These are phyloP conservation scores for Bombycilla garrulus DNA, from an alignment of 2,113 vertebrate species.

Conservation along the genomic window DNA sequence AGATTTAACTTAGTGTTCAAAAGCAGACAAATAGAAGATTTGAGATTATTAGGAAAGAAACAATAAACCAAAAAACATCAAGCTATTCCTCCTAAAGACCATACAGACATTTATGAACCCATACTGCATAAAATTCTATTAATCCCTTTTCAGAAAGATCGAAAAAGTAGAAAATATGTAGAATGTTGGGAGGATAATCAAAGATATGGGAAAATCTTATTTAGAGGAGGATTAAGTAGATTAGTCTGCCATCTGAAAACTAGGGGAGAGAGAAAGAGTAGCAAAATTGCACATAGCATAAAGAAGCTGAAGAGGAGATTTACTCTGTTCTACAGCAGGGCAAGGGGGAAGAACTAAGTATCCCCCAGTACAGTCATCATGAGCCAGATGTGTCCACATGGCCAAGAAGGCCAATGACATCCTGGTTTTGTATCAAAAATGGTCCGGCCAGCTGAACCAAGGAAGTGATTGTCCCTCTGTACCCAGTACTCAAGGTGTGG, in stretches of 20 bases:
- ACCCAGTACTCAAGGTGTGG: background rate
- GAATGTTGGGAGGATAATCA: background rate
- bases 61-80: background rate
- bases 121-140: background rate
- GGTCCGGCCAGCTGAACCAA: background rate
- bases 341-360: background rate
- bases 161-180: background rate
- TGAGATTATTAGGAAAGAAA: background rate
- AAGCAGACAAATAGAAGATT: background rate
- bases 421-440: background rate
- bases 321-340: background rate
- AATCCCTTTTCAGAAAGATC: background rate
- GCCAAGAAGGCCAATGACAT: background rate
- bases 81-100: background rate
- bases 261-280: background rate
- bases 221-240: constrained; percentile 32
- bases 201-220: constrained; percentile 29
- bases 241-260: constrained; percentile 15
- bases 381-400: background rate
- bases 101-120: background rate
- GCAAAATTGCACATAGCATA: background rate
- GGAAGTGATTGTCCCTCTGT: background rate
- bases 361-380: background rate
- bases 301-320: background rate
- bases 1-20: background rate